These are phyloP conservation scores for Papilio demoleus DNA, from an alignment of 2,888 invertebrate genomes.

Conservation along the genomic window DNA sequence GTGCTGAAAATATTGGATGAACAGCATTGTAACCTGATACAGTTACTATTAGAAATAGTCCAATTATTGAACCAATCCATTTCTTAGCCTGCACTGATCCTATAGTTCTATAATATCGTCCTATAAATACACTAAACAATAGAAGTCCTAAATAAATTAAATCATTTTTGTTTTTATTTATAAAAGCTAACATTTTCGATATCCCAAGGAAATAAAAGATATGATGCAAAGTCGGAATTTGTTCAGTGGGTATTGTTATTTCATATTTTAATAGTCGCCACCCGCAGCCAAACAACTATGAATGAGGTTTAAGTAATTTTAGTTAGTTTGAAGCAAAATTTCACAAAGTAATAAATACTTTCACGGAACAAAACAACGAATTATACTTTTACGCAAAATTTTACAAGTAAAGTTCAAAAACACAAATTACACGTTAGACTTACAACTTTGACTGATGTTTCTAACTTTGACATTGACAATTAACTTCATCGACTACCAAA, in stretches of 20 bases:
- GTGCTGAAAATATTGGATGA: constrained; percentile 70
- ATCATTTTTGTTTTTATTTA: constrained; percentile 88
- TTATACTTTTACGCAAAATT: background rate
- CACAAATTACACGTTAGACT: too few relatives aligned
- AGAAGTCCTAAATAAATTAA: constrained; percentile 88
- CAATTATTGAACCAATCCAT: constrained; percentile 80
- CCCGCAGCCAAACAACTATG: background rate
- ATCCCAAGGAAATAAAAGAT: background rate
- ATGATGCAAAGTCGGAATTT: background rate
- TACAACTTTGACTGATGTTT: too few relatives aligned
- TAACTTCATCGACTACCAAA: background rate
- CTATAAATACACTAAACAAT: constrained; percentile 87
- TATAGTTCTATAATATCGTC: constrained; percentile 85
- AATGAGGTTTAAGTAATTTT: background rate
- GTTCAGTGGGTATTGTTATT: background rate
- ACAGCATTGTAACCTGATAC: constrained; percentile 71
- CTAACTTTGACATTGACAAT: background rate
- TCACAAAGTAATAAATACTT: background rate
- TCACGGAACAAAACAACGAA: background rate
- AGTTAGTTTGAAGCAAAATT: background rate
- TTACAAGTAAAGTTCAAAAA: too few relatives aligned
- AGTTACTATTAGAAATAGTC: constrained; percentile 65
- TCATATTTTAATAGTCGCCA: constrained; percentile 6
- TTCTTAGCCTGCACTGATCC: constrained; percentile 69
- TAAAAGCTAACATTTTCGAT: constrained; percentile 63